phyloP scores from a whole-genome alignment of 1,140 invertebrate genomes.

The Drosophila athabasca region DNA sequence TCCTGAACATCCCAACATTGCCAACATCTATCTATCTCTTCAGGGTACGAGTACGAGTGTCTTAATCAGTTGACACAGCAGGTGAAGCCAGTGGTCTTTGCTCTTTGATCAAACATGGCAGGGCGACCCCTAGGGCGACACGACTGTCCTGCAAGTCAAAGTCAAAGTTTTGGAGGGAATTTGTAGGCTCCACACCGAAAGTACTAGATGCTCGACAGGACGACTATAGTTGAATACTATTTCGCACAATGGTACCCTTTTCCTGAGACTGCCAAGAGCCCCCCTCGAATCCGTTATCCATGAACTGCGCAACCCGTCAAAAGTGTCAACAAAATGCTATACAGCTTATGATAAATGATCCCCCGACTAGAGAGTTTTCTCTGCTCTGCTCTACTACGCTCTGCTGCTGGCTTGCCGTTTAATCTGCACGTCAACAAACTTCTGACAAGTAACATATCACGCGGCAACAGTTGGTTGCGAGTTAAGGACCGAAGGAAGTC shows the following conservation, averaged over 20 bases:
- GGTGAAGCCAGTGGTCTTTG: constrained; percentile 4
- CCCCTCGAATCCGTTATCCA: constrained; percentile 46
- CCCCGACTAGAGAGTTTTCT: constrained; percentile 41
- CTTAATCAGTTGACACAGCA: constrained; percentile 56
- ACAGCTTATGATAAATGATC: constrained; percentile 72
- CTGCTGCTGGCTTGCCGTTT: constrained; percentile 38
- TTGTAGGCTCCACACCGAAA: no score
- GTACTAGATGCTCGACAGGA: background rate
- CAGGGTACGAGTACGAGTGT: background rate
- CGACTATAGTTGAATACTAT: constrained; percentile 21
- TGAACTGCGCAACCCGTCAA: constrained; percentile 56
- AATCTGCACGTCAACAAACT: constrained; percentile 76
- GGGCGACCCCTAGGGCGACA: no score
- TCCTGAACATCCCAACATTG: background rate
- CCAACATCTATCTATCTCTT: background rate
- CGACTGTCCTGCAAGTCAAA: no score
- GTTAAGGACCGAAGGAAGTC: constrained; percentile 27
- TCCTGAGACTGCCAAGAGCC: background rate
- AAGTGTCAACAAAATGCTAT: constrained; percentile 57
- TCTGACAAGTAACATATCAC: constrained; percentile 76
- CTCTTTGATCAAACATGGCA: constrained; percentile 3
- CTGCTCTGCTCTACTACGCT: constrained; percentile 33
- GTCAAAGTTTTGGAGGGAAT: no score
- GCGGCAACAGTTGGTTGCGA: constrained; percentile 73
- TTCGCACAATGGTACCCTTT: background rate